A percentile compares a stretch with the other conserved stretches of the same genome.
phyloP scores from a whole-genome alignment of 2,113 vertebrate species.

The Amphilophus citrinellus region DNA sequence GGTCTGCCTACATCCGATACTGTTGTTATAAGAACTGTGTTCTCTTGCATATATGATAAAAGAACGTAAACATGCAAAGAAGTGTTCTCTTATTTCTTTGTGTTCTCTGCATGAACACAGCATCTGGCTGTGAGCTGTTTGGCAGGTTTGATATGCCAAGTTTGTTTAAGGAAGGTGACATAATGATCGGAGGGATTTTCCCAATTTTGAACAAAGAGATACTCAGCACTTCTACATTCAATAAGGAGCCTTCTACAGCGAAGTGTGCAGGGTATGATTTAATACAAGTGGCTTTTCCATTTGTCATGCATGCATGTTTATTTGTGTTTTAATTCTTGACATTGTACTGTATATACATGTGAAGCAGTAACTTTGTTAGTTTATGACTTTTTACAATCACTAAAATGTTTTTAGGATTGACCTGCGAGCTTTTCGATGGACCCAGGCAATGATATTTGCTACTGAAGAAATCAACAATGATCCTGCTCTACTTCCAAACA shows the following conservation, averaged over 20 bases:
- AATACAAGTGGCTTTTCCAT: background rate
- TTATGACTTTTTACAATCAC: background rate
- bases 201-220: no score
- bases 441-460: constrained; percentile 83
- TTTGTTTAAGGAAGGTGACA: no score
- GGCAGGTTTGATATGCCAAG: no score
- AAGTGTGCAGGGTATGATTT: constrained; percentile 77
- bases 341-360: background rate
- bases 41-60: no score
- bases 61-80: constrained; percentile 47
- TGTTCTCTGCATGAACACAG: no score
- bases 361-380: background rate
- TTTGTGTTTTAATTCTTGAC: background rate
- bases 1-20: background rate
- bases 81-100: background rate
- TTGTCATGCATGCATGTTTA: no score
- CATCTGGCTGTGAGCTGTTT: no score
- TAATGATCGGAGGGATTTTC: no score
- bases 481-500: no score
- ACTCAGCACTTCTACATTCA: constrained; percentile 45
- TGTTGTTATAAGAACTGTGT: no score
- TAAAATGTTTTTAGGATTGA: constrained; percentile 74
- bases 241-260: constrained; percentile 49
- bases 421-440: constrained; percentile 80
- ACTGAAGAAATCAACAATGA: constrained; percentile 59